Percentiles rank a stretch among this genome's conserved stretches.
phyloP scores from a whole-genome alignment of 1,140 invertebrate genomes.

The Heliconius melpomene region DNA sequence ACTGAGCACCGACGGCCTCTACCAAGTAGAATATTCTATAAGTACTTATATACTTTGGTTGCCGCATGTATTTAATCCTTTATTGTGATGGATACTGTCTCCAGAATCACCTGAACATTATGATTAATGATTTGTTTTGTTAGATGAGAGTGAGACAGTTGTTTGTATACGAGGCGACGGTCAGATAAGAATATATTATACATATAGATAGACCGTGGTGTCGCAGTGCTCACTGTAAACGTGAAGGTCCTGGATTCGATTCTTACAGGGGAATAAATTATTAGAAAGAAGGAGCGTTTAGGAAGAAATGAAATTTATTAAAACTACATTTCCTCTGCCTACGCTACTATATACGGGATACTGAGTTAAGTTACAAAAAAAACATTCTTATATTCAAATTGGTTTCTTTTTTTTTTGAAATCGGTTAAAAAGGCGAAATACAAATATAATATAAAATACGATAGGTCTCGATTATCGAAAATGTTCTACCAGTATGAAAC shows the following conservation, averaged over 20 bases:
- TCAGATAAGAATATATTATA: slow-evolving; percentile 9
- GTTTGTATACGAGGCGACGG: slow-evolving; percentile 8
- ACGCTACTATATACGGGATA: no score
- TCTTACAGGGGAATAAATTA: no score
- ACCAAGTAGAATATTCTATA: no score
- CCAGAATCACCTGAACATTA: slow-evolving; percentile 42
- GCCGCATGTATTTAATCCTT: slow-evolving; percentile 37
- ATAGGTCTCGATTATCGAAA: background rate
- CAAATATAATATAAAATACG: background rate
- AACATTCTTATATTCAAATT: no score
- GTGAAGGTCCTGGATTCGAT: no score
- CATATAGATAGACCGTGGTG: background rate
- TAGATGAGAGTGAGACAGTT: slow-evolving; percentile 28
- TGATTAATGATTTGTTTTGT: slow-evolving; percentile 46
- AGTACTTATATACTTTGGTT: background rate
- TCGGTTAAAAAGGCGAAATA: background rate
- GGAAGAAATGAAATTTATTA: no score
- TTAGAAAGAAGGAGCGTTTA: no score
- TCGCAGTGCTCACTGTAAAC: no score
- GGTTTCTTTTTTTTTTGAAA: no score
- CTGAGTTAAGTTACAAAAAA: no score
- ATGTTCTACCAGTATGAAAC: background rate
- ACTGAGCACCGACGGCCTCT: no score
- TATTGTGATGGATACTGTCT: slow-evolving; percentile 46
- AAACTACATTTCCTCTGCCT: no score